Evolutionary conservation across 2,113 vertebrate genomes (phyloP).

Genomic region (Benitochromis conjunctus): DNA sequence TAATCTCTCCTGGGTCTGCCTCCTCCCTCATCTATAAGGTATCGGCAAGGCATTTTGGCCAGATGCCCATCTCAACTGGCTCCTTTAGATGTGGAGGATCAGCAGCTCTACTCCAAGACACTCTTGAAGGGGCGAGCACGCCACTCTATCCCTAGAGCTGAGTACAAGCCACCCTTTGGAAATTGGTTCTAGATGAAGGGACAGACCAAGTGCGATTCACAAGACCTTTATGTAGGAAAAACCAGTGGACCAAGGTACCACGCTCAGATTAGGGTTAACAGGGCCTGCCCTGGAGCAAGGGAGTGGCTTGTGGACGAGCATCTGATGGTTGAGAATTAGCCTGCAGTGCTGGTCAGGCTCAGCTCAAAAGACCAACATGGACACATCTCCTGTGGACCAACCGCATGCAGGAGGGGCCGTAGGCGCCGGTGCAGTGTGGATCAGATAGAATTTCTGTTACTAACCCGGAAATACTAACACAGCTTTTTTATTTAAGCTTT

Average conservation of each 20-base stretch:
- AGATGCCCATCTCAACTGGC: background rate
- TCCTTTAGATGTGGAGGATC: background rate
- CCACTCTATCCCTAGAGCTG: background rate
- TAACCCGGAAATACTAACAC: background rate
- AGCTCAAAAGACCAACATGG: background rate
- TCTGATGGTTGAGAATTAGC: background rate
- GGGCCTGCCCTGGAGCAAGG: no score
- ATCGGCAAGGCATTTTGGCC: background rate
- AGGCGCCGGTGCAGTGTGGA: background rate
- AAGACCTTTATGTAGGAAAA: background rate
- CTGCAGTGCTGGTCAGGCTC: background rate
- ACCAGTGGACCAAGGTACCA: background rate
- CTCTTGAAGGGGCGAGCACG: background rate
- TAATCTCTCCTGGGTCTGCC: background rate
- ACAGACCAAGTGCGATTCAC: background rate
- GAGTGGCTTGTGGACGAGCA: background rate
- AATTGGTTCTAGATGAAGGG: background rate
- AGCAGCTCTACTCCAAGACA: background rate
- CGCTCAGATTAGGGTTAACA: background rate
- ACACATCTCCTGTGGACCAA: background rate
- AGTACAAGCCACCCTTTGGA: background rate
- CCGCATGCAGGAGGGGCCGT: background rate
- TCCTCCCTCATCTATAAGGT: background rate
- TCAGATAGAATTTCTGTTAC: background rate
- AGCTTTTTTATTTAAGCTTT: background rate